Evolutionary conservation across 2,888 invertebrate species (phyloP).

Genomic region (Serripes groenlandicus): DNA sequence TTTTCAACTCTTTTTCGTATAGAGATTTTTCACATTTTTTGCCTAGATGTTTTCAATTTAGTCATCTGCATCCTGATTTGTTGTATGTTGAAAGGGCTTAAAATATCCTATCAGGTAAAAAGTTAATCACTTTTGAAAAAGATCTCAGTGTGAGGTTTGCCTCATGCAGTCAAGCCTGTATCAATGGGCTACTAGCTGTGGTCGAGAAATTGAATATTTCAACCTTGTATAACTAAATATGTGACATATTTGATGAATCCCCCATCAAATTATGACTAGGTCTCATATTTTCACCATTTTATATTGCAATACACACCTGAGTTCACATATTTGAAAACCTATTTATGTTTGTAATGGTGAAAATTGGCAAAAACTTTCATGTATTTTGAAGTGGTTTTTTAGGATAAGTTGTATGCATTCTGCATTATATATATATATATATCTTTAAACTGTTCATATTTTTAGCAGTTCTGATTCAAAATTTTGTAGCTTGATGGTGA

Average conservation of each 20-base stretch:
- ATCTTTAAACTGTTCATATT: no score
- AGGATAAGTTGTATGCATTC: no score
- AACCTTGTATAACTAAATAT: neutral
- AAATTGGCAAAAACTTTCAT: no score
- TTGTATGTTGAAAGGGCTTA: neutral
- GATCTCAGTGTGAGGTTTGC: no score
- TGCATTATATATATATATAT: no score
- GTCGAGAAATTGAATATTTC: neutral
- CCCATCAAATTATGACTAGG: neutral
- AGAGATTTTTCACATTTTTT: neutral
- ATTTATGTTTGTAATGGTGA: no score
- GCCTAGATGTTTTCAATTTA: neutral
- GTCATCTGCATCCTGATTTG: neutral
- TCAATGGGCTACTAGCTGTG: neutral
- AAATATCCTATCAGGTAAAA: neutral
- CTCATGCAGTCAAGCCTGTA: no score
- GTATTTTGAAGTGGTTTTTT: no score
- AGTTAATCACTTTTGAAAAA: neutral
- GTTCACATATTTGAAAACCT: no score
- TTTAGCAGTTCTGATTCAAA: no score
- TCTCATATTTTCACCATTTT: neutral
- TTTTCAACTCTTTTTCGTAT: neutral
- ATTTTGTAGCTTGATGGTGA: no score
- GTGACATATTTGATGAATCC: neutral
- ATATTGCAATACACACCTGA: no score